Evolutionary conservation across 2,888 invertebrate species (phyloP).

Genomic region (Cheilosia impressa): DNA sequence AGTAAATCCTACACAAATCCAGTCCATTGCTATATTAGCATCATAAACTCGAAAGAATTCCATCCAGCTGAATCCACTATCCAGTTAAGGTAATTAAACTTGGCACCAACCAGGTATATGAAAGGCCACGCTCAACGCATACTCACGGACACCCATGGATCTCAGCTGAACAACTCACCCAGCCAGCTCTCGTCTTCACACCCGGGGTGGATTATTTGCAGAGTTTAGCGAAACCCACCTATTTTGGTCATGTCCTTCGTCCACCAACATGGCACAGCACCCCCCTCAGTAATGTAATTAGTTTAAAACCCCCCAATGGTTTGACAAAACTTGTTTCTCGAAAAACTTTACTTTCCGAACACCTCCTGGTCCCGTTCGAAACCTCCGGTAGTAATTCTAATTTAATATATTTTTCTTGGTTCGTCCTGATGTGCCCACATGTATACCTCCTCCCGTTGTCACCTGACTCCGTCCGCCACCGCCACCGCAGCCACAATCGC

Average conservation of each 20-base stretch:
- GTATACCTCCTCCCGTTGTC: not conserved
- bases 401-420: constrained; percentile 71
- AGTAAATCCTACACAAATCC: no score
- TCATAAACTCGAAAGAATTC: no score
- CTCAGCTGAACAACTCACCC: constrained; percentile 49
- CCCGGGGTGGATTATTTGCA: constrained; percentile 29
- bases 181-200: constrained; percentile 44
- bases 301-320: constrained; percentile 63
- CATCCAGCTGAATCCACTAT: no score
- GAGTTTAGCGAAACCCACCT: constrained; percentile 58
- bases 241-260: constrained; percentile 68
- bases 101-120: not conserved
- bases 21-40: no score
- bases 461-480: constrained; percentile 42
- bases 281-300: constrained; percentile 63
- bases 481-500: constrained; percentile 37
- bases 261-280: constrained; percentile 50
- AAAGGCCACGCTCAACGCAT: constrained; percentile 25
- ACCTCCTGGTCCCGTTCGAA: constrained; percentile 9
- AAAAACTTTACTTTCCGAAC: constrained; percentile 43
- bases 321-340: constrained; percentile 67
- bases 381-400: constrained; percentile 67
- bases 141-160: constrained; percentile 22
- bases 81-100: not conserved
- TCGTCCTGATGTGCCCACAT: constrained; percentile 55